phyloP scores from a whole-genome alignment of 2,797 vertebrate genomes.

The Microtus agrestis region DNA sequence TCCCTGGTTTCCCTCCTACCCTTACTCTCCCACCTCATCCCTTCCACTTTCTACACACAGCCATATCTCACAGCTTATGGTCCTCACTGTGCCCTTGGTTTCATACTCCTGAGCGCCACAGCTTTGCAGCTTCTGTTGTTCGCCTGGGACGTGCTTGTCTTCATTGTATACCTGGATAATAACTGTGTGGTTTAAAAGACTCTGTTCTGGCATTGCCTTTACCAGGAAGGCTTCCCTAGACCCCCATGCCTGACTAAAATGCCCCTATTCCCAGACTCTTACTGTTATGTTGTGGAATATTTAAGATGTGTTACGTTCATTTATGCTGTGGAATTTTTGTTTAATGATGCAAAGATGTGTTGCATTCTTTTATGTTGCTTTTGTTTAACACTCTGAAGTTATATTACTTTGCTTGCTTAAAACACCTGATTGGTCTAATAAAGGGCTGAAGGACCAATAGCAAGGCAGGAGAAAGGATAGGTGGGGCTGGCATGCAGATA shows the following conservation, averaged over 20 bases:
- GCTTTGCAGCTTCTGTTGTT: slow-evolving; percentile 15
- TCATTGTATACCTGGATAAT: not conserved
- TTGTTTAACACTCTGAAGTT: too few relatives aligned
- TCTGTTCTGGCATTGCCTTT: not conserved
- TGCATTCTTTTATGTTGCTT: too few relatives aligned
- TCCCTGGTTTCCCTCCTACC: not conserved
- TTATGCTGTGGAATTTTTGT: too few relatives aligned
- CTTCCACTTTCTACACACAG: fast-evolving
- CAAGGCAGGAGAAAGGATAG: too few relatives aligned
- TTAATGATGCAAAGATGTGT: too few relatives aligned
- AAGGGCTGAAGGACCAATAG: too few relatives aligned
- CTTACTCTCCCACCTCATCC: not conserved
- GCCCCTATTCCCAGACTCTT: not conserved
- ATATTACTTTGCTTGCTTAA: too few relatives aligned
- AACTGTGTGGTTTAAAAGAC: not conserved
- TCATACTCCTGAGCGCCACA: not conserved
- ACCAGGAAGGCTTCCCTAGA: not conserved
- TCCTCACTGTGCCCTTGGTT: not conserved
- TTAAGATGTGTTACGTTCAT: too few relatives aligned
- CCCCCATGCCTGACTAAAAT: not conserved
- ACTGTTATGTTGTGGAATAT: too few relatives aligned
- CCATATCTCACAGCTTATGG: not conserved
- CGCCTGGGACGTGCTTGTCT: not conserved
- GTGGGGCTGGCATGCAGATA: too few relatives aligned
- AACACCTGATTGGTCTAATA: too few relatives aligned